phyloP scores from a whole-genome alignment of 2,797 vertebrate genomes.

The Oreortyx pictus region DNA sequence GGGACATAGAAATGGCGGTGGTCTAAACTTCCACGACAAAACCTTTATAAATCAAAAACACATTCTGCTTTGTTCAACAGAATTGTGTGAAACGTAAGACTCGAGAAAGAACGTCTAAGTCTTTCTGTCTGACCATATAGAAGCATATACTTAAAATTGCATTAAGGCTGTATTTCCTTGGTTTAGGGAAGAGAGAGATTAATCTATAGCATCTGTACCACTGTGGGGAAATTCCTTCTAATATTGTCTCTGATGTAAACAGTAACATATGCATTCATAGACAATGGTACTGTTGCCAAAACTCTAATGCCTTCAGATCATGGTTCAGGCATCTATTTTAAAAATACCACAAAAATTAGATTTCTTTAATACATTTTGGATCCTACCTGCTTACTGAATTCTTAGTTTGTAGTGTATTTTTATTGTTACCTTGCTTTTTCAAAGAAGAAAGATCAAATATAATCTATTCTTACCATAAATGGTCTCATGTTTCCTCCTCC shows the following conservation, averaged over 20 bases:
- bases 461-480: not conserved
- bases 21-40: not conserved
- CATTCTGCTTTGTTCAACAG: not conserved
- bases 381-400: not conserved
- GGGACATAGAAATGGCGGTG: not conserved
- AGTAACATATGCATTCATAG: not conserved
- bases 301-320: not conserved
- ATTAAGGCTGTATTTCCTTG: not conserved
- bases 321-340: not conserved
- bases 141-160: not conserved
- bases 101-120: not conserved
- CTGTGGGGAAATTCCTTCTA: not conserved
- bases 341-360: too few species aligned
- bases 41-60: not conserved
- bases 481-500: not conserved
- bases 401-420: not conserved
- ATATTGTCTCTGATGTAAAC: not conserved
- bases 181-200: not conserved
- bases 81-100: not conserved
- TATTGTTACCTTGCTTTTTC: not conserved
- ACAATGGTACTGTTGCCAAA: not conserved
- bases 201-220: not conserved
- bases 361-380: not conserved
- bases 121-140: not conserved
- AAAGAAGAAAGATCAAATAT: not conserved